Evolutionary conservation across 2,888 invertebrate species (phyloP).

Genomic region (Eueremaeus valkanovi): DNA sequence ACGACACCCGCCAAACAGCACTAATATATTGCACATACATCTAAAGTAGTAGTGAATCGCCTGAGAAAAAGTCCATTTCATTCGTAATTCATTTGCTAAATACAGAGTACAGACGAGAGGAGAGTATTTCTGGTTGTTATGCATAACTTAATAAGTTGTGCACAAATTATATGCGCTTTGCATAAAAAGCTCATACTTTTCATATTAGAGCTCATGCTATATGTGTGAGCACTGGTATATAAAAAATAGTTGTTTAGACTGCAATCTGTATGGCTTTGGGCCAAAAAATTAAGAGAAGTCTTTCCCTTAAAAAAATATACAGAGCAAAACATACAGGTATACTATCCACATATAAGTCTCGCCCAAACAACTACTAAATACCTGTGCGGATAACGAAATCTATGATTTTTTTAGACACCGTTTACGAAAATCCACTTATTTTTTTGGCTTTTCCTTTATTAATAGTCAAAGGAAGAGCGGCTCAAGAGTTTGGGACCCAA

Average conservation of each 20-base stretch:
- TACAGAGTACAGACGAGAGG: not conserved
- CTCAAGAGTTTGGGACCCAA: not conserved
- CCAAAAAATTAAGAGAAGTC: not conserved
- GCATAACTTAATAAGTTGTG: slow-evolving; percentile 23
- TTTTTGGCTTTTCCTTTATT: not conserved
- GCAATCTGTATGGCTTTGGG: slow-evolving; percentile 16
- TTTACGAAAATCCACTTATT: not conserved
- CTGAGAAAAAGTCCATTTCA: not conserved
- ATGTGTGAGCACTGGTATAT: not conserved
- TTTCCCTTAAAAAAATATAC: not conserved
- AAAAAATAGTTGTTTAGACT: not conserved
- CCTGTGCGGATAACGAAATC: not conserved
- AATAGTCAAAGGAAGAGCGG: not conserved
- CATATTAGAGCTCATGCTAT: not conserved
- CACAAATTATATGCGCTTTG: slow-evolving; percentile 12
- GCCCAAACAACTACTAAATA: not conserved
- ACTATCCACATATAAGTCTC: not conserved
- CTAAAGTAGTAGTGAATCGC: too few species aligned
- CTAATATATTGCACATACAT: too few species aligned
- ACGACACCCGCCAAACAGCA: not conserved
- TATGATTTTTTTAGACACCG: not conserved
- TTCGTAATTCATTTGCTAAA: slow-evolving; percentile 1
- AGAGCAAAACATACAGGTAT: not conserved
- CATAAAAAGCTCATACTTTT: slow-evolving; percentile 26
- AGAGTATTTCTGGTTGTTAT: slow-evolving; percentile 10